Conservation (phyloP, 2,113 vertebrate species). For the Climacteris rufus region DNA sequence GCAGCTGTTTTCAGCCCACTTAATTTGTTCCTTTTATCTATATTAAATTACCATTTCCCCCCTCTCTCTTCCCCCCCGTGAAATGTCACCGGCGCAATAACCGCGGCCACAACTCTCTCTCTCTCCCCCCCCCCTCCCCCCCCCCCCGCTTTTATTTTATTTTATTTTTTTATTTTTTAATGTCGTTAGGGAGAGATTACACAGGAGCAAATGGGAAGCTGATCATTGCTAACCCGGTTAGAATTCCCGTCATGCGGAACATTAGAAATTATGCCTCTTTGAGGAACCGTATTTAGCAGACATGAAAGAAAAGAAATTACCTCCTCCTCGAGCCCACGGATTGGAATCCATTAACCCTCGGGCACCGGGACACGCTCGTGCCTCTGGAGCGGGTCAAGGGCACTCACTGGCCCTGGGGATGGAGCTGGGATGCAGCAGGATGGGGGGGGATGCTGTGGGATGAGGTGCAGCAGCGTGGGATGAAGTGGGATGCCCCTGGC, state of each 20-base stretch:
- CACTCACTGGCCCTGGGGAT: background rate
- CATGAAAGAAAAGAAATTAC: conserved; percentile 74
- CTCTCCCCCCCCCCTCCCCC: too few relatives aligned
- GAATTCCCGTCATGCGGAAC: conserved; percentile 73
- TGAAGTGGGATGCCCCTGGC: fast-evolving
- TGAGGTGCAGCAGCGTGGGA: background rate
- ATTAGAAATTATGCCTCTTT: conserved; percentile 75
- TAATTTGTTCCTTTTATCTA: conserved; percentile 70
- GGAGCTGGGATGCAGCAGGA: background rate
- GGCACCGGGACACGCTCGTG: background rate
- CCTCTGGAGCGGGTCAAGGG: conserved; percentile 12
- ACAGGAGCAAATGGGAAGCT: conserved; percentile 61
- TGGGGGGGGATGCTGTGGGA: background rate
- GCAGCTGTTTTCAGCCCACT: conserved; percentile 59
- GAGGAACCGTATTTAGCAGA: conserved; percentile 75
- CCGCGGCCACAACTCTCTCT: background rate
- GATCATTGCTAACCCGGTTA: conserved; percentile 75
- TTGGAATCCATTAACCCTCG: conserved; percentile 70
- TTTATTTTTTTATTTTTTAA: conserved; percentile 42
- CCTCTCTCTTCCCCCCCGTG: background rate
- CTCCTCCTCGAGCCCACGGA: conserved; percentile 46
- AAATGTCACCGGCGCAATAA: conserved; percentile 53
- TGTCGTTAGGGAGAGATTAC: conserved; percentile 66
- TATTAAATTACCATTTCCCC: conserved; percentile 65
- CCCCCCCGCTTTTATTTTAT: background rate